These are phyloP conservation scores for Pterois miles DNA, from an alignment of 2,797 vertebrate species.

Conservation along the genomic window DNA sequence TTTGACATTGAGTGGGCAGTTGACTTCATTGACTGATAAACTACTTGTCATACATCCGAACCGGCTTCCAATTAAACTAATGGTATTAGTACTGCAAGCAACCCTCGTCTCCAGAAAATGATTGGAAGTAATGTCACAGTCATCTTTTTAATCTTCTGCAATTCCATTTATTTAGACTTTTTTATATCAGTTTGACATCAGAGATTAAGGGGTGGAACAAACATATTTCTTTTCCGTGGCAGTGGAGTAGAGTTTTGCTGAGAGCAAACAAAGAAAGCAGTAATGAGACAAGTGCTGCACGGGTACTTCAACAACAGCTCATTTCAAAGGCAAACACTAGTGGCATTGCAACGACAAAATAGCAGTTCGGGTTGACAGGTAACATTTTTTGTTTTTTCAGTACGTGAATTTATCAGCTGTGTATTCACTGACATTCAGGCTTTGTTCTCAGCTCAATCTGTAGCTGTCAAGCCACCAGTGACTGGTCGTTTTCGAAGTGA, in stretches of 20 bases:
- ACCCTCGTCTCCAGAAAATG: slow-evolving; percentile 1
- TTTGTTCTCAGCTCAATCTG: slow-evolving; percentile 3
- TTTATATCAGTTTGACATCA: slow-evolving; percentile 35
- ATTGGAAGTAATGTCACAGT: slow-evolving; percentile 40
- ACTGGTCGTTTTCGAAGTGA: neutral
- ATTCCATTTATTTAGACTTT: slow-evolving; percentile 37
- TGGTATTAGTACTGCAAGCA: slow-evolving; percentile 21
- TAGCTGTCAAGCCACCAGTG: neutral
- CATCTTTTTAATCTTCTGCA: slow-evolving; percentile 42
- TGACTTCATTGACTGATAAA: slow-evolving; percentile 58
- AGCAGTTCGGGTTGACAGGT: neutral
- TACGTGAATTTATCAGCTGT: neutral
- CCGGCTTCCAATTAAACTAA: slow-evolving; percentile 57
- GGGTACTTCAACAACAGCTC: neutral
- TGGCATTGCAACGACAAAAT: neutral
- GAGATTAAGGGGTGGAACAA: slow-evolving; percentile 31
- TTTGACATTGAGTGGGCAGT: slow-evolving; percentile 47
- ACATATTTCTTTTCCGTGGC: slow-evolving; percentile 40
- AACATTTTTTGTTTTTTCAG: neutral
- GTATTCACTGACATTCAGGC: neutral
- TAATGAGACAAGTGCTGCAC: slow-evolving; percentile 9
- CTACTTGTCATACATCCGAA: slow-evolving; percentile 53
- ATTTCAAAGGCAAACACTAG: slow-evolving; percentile 20
- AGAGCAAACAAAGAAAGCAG: slow-evolving; percentile 23
- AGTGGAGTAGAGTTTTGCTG: neutral